Percentiles rank a stretch among this genome's conserved stretches.
These are phyloP conservation scores for Mesocricetus auratus DNA, from an alignment of 2,113 vertebrate genomes.

Conservation along the genomic window DNA sequence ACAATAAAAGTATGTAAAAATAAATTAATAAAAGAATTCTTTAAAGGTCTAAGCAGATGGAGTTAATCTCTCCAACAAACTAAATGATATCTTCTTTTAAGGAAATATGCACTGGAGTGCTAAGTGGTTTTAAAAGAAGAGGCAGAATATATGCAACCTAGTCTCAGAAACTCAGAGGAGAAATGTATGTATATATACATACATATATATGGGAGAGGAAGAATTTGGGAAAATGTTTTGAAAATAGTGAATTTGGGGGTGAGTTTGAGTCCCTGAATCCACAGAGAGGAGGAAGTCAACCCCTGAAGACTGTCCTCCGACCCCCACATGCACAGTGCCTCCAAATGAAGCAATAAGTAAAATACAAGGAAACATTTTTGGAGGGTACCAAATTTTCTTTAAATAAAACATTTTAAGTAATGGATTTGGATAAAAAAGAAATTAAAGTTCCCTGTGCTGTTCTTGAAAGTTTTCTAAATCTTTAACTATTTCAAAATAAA, in stretches of 20 bases:
- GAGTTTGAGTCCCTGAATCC: neutral
- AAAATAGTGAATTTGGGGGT: slow-evolving; percentile 17
- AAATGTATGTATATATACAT: neutral
- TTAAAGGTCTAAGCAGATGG: neutral
- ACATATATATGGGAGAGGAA: neutral
- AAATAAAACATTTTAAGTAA: neutral
- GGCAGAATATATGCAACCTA: neutral
- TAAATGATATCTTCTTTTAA: slow-evolving; percentile 6
- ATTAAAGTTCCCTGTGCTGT: slow-evolving; percentile 51
- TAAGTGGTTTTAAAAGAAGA: neutral
- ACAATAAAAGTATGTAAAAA: neutral
- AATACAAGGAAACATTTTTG: neutral
- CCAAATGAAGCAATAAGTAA: neutral
- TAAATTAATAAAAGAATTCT: neutral
- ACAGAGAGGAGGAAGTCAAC: neutral
- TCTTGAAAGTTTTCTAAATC: slow-evolving; percentile 56
- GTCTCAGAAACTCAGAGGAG: neutral
- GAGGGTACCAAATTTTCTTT: no score
- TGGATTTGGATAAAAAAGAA: slow-evolving; percentile 48
- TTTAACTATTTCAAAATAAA: slow-evolving; percentile 69
- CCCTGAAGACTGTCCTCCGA: neutral
- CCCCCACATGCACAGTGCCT: neutral
- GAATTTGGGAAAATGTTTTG: neutral
- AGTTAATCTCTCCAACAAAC: neutral
- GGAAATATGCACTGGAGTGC: slow-evolving; percentile 34